Evolutionary conservation across 2,113 vertebrate species (phyloP).

Genomic region (Plectropomus leopardus): DNA sequence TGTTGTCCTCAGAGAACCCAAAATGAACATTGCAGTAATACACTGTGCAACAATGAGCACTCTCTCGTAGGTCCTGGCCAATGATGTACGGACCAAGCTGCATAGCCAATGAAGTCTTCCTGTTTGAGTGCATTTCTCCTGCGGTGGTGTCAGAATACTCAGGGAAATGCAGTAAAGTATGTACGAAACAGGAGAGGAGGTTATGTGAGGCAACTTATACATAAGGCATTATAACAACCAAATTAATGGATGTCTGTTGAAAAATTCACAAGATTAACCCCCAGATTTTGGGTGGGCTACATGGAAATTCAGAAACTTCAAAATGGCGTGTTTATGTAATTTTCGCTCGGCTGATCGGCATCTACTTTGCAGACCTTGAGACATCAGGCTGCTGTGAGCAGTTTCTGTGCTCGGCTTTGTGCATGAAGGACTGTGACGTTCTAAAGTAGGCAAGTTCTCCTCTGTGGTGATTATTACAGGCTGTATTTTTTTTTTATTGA

Average conservation of each 20-base stretch:
- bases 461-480: background rate
- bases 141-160: constrained; percentile 57
- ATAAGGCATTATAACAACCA: constrained; percentile 83
- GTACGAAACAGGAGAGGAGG: constrained; percentile 51
- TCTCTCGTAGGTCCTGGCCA: constrained; percentile 33
- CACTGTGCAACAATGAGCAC: constrained; percentile 58
- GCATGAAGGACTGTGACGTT: constrained; percentile 1
- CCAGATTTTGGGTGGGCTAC: constrained; percentile 64
- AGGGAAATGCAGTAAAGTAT: constrained; percentile 68
- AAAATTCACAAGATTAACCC: constrained; percentile 81
- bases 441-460: background rate
- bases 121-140: constrained; percentile 76
- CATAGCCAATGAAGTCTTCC: constrained; percentile 65
- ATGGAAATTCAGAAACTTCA: constrained; percentile 66
- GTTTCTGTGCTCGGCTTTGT: constrained; percentile 1
- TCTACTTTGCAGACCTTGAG: constrained; percentile 40
- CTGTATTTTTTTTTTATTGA: background rate
- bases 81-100: constrained; percentile 52
- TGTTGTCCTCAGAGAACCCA: constrained; percentile 52
- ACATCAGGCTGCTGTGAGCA: constrained; percentile 30
- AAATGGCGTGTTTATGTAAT: constrained; percentile 74
- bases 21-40: constrained; percentile 62
- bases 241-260: constrained; percentile 85
- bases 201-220: constrained; percentile 78
- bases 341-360: constrained; percentile 55